Evolutionary conservation across 2,888 invertebrate genomes (phyloP).

Genomic region (Thymelicus lineola): DNA sequence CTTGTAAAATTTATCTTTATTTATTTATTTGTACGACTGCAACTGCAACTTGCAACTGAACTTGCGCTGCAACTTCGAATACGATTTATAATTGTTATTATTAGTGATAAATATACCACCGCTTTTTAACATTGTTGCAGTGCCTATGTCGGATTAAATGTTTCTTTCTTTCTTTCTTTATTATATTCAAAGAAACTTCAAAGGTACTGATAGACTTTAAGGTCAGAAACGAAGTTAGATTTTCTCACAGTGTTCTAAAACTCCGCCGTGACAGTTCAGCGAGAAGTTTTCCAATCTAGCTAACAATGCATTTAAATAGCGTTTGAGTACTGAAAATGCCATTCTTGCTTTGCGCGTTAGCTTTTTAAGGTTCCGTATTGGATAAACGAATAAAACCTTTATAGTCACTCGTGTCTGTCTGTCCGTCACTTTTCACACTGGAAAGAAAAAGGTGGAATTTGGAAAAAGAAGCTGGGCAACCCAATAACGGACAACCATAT

Average conservation of each 20-base stretch:
- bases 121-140: no score
- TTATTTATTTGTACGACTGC: no score
- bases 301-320: slow-evolving; percentile 7
- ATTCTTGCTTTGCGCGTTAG: not conserved
- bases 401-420: not conserved
- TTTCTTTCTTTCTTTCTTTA: no score
- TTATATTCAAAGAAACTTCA: not conserved
- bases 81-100: no score
- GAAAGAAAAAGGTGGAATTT: not conserved
- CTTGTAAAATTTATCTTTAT: no score
- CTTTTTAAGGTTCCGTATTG: not conserved
- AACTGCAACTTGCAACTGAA: no score
- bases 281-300: not conserved
- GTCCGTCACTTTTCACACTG: not conserved
- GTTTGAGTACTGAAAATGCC: not conserved
- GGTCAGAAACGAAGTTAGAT: not conserved
- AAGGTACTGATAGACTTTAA: not conserved
- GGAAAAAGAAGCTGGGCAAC: not conserved
- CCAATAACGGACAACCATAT: no score
- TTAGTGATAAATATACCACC: no score
- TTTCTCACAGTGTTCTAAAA: slow-evolving; percentile 12
- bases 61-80: no score
- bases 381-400: not conserved
- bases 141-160: no score
- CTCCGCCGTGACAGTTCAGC: not conserved